Conservation (phyloP, 2,888 invertebrate species). For the Hypomecis atomaria region DNA sequence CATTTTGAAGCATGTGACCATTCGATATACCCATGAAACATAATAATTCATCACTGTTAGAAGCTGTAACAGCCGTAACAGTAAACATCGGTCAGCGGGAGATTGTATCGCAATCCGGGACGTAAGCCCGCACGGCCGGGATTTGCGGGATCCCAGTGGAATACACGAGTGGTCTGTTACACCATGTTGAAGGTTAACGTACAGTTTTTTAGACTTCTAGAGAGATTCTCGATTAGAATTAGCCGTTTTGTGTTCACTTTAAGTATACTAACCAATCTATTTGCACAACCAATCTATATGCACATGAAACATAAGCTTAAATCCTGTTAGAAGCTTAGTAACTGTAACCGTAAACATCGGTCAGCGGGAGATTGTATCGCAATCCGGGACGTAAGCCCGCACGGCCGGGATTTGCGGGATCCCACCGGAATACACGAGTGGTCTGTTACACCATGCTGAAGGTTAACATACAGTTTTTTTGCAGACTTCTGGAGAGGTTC, state of each 20-base stretch:
- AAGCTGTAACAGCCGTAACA: constrained; percentile 12
- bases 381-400: constrained; percentile 24
- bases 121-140: constrained; percentile 6
- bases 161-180: too few species aligned
- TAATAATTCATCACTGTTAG: not conserved
- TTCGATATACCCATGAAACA: too few species aligned
- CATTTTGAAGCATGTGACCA: too few species aligned
- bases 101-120: constrained; percentile 27
- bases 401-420: constrained; percentile 20
- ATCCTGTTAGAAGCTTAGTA: constrained; percentile 1
- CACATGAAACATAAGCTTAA: too few species aligned
- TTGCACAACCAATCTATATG: too few species aligned
- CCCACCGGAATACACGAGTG: constrained; percentile 7
- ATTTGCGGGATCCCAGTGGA: too few species aligned
- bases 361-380: constrained; percentile 23
- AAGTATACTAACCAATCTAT: too few species aligned
- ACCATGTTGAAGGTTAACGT: too few species aligned
- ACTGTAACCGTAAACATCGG: not conserved
- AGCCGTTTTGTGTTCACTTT: too few species aligned
- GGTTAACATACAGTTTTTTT: not conserved
- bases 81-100: not conserved
- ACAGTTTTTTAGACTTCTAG: too few species aligned
- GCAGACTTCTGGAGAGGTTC: too few species aligned
- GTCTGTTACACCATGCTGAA: constrained; percentile 1
- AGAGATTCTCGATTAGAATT: too few species aligned